Conservation (phyloP, 2,888 invertebrate genomes). For the Pyrochroa serraticornis region DNA sequence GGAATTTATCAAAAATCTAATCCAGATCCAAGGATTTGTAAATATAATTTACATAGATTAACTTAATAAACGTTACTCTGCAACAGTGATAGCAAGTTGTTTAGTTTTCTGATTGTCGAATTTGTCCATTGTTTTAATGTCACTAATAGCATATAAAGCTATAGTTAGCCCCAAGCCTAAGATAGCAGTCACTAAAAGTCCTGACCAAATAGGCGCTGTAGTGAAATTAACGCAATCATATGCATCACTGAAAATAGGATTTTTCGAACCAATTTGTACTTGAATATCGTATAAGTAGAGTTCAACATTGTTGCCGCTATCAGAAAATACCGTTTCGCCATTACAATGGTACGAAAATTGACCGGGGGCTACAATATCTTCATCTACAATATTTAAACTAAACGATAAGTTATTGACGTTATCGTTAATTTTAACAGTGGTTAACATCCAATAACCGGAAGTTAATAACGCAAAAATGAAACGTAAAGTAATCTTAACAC, state of each 20-base stretch:
- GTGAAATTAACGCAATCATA: conserved; percentile 79
- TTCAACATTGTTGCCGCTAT: conserved; percentile 44
- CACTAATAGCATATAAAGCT: conserved; percentile 72
- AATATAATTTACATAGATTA: conserved; percentile 27
- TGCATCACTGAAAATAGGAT: conserved; percentile 61
- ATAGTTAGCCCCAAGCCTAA: conserved; percentile 68
- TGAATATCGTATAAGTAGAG: conserved; percentile 55
- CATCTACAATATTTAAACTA: conserved; percentile 43
- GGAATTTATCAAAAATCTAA: too few relatives aligned
- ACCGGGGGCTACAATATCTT: conserved; percentile 47
- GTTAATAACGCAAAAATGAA: conserved; percentile 50
- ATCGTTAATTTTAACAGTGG: conserved; percentile 45
- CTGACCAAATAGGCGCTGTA: conserved; percentile 76
- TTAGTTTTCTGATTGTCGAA: conserved; percentile 85
- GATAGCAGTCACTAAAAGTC: conserved; percentile 68
- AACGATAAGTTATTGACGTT: conserved; percentile 34
- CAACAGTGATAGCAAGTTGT: conserved; percentile 66
- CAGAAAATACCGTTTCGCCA: conserved; percentile 50
- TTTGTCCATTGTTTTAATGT: conserved; percentile 80
- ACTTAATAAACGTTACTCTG: conserved; percentile 43
- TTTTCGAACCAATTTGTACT: conserved; percentile 57
- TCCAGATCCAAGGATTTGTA: neutral
- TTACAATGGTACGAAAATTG: conserved; percentile 60
- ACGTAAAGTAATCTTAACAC: conserved; percentile 49
- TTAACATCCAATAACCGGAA: conserved; percentile 53